A percentile compares a stretch with the other conserved stretches of the same genome.
phyloP scores from a whole-genome alignment of 2,797 vertebrate species.

The Ceryle rudis region DNA sequence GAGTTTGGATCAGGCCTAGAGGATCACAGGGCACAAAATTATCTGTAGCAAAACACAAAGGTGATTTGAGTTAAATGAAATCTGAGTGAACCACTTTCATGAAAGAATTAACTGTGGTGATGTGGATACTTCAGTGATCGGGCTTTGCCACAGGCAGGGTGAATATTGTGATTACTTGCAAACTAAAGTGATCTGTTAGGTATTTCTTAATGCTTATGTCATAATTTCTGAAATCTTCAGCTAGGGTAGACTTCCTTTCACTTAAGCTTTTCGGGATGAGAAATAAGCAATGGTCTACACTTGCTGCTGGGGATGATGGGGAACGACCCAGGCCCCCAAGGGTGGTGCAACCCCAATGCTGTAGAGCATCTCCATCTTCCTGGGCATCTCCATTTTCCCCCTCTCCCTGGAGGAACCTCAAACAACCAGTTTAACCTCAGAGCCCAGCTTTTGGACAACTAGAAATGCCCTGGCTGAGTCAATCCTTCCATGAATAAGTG shows the following conservation, averaged over 20 bases:
- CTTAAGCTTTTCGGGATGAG: background rate
- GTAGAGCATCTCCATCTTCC: background rate
- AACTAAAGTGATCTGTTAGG: background rate
- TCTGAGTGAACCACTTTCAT: background rate
- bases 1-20: background rate
- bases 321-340: accelerated
- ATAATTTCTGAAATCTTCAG: background rate
- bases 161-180: background rate
- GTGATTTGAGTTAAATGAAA: background rate
- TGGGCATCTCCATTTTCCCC: background rate
- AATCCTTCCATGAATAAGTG: background rate
- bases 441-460: background rate
- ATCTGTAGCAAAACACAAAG: background rate
- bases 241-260: background rate
- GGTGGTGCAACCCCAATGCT: background rate
- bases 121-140: accelerated
- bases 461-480: background rate
- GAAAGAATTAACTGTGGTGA: accelerated
- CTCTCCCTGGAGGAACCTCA: background rate
- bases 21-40: background rate
- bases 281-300: background rate
- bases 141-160: background rate
- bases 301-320: background rate
- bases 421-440: background rate
- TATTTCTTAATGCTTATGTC: background rate